Evolutionary conservation across 2,888 invertebrate genomes (phyloP).

Genomic region (Apotomis turbidana): DNA sequence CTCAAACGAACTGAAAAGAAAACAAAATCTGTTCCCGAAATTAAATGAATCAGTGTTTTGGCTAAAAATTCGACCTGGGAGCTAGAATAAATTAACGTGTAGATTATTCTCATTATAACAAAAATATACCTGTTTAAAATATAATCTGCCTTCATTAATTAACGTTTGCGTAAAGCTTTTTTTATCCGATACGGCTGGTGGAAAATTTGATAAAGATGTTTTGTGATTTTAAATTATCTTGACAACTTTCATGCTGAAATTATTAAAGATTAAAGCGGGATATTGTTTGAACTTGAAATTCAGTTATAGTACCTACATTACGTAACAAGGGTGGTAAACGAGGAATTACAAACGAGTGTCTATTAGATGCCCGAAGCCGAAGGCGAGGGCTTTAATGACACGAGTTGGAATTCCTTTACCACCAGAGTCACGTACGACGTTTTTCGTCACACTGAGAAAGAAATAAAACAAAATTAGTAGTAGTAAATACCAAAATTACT

Average conservation of each 20-base stretch:
- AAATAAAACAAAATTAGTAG: too few relatives aligned
- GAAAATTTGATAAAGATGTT: not conserved
- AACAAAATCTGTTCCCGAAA: not conserved
- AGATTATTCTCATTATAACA: constrained; percentile 23
- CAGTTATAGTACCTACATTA: too few relatives aligned
- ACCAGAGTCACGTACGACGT: too few relatives aligned
- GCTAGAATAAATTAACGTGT: constrained; percentile 23
- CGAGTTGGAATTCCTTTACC: too few relatives aligned
- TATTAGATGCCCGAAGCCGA: too few relatives aligned
- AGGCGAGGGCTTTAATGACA: too few relatives aligned
- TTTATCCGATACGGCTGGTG: not conserved
- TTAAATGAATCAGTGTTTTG: not conserved
- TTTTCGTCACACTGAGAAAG: too few relatives aligned
- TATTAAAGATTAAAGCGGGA: not conserved
- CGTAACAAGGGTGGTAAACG: too few relatives aligned
- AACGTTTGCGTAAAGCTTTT: constrained; percentile 20
- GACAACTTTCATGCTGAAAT: not conserved
- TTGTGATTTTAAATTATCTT: constrained; percentile 5
- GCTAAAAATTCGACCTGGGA: constrained; percentile 9
- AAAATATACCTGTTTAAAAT: constrained; percentile 15
- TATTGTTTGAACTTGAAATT: not conserved
- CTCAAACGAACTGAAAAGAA: not conserved
- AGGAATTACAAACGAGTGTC: too few relatives aligned
- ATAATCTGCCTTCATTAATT: constrained; percentile 27
- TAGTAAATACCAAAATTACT: too few relatives aligned